These are phyloP conservation scores for Lamellibrachia luymesi DNA, from an alignment of 1,140 invertebrate genomes.

Conservation along the genomic window DNA sequence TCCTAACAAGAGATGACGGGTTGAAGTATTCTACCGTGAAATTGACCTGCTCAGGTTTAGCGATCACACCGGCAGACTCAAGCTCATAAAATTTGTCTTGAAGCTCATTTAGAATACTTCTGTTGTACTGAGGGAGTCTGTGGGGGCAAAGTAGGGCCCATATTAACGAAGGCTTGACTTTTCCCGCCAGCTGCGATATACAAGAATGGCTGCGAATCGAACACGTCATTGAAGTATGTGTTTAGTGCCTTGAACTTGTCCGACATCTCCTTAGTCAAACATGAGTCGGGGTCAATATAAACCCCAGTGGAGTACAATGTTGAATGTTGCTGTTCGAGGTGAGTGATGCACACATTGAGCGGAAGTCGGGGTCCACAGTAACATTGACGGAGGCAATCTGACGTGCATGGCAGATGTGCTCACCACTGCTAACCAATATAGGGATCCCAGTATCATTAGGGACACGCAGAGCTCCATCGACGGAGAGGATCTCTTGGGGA, in stretches of 20 bases:
- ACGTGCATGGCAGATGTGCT: not conserved
- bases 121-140: constrained; percentile 30
- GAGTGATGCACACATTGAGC: not conserved
- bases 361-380: not conserved
- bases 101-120: constrained; percentile 16
- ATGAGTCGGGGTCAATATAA: not conserved
- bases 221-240: not conserved
- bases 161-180: constrained; percentile 8
- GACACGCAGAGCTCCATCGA: not conserved
- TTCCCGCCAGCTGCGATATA: constrained; percentile 19
- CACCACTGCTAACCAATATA: not conserved
- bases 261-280: not conserved
- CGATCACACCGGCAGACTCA: constrained; percentile 30
- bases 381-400: not conserved
- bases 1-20: constrained; percentile 31
- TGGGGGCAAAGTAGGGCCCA: constrained; percentile 15
- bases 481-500: constrained; percentile 4
- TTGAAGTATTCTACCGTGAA: constrained; percentile 27
- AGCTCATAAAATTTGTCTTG: constrained; percentile 32
- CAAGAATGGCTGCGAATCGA: not conserved
- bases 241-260: not conserved
- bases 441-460: not conserved
- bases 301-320: not conserved
- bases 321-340: not conserved
- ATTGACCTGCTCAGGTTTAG: constrained; percentile 28